These are phyloP conservation scores for Drosophila anomalipes DNA, from an alignment of 2,888 invertebrate species.

Conservation along the genomic window DNA sequence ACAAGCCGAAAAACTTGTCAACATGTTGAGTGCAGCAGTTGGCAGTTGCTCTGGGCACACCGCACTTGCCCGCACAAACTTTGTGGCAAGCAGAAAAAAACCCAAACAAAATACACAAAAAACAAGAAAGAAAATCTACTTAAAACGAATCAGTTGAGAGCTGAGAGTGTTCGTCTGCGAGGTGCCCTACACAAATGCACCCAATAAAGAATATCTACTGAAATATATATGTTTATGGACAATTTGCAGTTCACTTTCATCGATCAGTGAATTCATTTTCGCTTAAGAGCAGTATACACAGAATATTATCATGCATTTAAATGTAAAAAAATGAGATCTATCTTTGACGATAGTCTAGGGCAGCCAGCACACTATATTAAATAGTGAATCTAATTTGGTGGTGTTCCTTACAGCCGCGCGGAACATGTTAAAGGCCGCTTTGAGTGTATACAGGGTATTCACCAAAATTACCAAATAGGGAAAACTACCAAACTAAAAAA, in stretches of 20 bases:
- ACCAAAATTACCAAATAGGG: neutral
- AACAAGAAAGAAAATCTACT: neutral
- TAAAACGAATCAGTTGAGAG: neutral
- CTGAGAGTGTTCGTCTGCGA: neutral
- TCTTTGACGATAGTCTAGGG: neutral
- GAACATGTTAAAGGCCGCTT: neutral
- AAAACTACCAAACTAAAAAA: neutral
- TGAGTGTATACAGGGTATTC: constrained; percentile 7
- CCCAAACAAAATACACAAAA: neutral
- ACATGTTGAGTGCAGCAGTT: constrained; percentile 75
- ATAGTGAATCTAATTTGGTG: too few species aligned
- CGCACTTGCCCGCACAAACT: constrained; percentile 57
- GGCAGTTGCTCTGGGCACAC: constrained; percentile 37
- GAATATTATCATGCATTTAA: neutral
- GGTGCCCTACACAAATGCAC: neutral
- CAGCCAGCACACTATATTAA: neutral
- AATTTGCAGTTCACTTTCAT: neutral
- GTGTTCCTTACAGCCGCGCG: neutral
- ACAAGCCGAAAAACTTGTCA: constrained; percentile 69
- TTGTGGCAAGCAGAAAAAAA: constrained; percentile 28
- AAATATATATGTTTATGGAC: neutral
- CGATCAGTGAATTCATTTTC: neutral
- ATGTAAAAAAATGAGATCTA: neutral
- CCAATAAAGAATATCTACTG: neutral
- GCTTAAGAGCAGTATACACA: neutral